phyloP scores from a whole-genome alignment of 2,888 invertebrate genomes.

The Drosophila dives region DNA sequence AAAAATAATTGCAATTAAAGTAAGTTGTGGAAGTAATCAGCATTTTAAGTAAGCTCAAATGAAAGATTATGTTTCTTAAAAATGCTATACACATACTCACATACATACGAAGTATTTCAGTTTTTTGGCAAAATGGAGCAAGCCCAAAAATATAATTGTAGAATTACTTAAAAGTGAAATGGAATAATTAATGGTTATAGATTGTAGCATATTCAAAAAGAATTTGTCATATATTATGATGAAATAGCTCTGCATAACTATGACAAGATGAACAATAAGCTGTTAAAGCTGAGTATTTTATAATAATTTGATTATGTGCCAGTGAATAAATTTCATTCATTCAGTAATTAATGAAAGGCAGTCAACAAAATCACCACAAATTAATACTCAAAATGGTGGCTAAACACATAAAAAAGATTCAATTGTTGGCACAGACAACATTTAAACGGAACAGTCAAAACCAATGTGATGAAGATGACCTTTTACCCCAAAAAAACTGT shows the following conservation, averaged over 20 bases:
- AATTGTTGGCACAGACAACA: neutral
- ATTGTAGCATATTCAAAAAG: neutral
- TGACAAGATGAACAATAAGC: no score
- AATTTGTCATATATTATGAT: neutral
- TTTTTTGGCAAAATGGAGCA: neutral
- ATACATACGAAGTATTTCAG: neutral
- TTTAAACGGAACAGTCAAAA: neutral
- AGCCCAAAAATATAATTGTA: neutral
- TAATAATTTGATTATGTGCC: neutral
- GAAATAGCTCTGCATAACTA: neutral
- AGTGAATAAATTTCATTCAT: neutral
- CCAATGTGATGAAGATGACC: neutral
- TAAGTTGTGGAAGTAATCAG: neutral
- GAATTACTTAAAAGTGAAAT: neutral
- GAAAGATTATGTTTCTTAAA: fast-evolving
- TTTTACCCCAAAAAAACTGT: neutral
- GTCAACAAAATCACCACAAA: neutral
- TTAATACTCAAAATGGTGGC: conserved; percentile 21
- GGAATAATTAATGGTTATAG: neutral
- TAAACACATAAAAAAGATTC: neutral
- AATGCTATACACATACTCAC: neutral
- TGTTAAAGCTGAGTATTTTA: no score
- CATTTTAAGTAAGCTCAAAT: neutral
- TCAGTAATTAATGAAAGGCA: neutral
- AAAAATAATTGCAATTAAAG: neutral